Percentiles rank a stretch among this genome's conserved stretches.
Conservation (phyloP, 64 coral and sea anemone species). For the Exaiptasia diaphana region DNA sequence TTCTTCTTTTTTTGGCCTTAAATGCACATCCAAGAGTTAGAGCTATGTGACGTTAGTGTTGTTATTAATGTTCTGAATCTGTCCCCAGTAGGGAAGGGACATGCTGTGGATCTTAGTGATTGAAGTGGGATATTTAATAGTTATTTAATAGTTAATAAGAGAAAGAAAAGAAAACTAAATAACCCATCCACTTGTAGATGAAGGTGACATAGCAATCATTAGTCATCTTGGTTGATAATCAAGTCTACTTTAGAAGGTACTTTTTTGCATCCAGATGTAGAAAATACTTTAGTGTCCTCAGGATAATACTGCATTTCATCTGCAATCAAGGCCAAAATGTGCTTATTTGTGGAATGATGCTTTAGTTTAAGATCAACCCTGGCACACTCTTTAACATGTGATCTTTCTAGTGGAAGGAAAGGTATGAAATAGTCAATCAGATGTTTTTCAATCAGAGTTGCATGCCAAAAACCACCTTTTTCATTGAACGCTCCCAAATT, state of each 20-base stretch:
- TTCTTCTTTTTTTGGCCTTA: no score
- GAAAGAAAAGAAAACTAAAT: no score
- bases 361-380: slow-evolving; percentile 54
- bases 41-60: no score
- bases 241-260: slow-evolving; percentile 77
- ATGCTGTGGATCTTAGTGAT: no score
- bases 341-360: not conserved
- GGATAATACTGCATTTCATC: slow-evolving; percentile 70
- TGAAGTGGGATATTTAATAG: no score
- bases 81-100: no score
- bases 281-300: slow-evolving; percentile 53
- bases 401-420: slow-evolving; percentile 79
- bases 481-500: slow-evolving; percentile 60
- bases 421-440: slow-evolving; percentile 89
- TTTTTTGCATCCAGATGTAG: slow-evolving; percentile 79
- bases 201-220: no score
- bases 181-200: no score
- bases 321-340: slow-evolving; percentile 4
- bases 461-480: slow-evolving; percentile 80
- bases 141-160: no score
- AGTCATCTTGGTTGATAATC: no score
- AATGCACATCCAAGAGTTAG: no score
- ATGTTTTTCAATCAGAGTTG: slow-evolving; percentile 54
- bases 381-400: slow-evolving; percentile 70
- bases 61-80: no score